Percentiles rank a stretch among this genome's conserved stretches.
phyloP scores from a whole-genome alignment of 2,113 vertebrate species.

The Menidia beryllina region DNA sequence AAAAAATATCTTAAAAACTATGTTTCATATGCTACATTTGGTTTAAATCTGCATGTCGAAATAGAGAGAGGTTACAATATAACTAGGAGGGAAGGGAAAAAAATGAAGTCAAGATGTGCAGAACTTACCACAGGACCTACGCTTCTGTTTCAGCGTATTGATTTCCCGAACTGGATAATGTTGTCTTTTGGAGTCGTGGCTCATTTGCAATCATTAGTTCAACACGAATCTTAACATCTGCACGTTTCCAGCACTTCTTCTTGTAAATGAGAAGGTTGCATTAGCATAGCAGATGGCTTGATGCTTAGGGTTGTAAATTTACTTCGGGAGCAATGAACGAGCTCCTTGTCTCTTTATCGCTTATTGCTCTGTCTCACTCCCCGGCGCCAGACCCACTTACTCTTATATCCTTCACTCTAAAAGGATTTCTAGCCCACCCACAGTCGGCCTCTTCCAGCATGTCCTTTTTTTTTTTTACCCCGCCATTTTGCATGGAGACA shows the following conservation, averaged over 20 bases:
- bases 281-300: slow-evolving; percentile 62
- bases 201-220: slow-evolving; percentile 59
- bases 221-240: slow-evolving; percentile 59
- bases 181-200: slow-evolving; percentile 41
- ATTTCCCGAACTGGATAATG: slow-evolving; percentile 41
- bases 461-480: background rate
- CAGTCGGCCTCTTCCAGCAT: background rate
- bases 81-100: background rate
- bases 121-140: background rate
- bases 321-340: slow-evolving; percentile 31
- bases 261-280: slow-evolving; percentile 52
- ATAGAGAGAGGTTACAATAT: too few species aligned
- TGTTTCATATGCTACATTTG: too few species aligned
- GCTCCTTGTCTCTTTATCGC: slow-evolving; percentile 19
- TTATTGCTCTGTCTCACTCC: background rate
- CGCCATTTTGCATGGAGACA: background rate
- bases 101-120: background rate
- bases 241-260: slow-evolving; percentile 30
- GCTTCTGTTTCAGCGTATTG: slow-evolving; percentile 37
- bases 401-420: background rate
- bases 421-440: background rate
- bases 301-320: slow-evolving; percentile 31
- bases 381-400: background rate
- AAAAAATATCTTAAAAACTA: too few species aligned
- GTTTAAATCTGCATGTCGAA: too few species aligned